Base-by-base conservation (phyloP, 2,888 invertebrate genomes). In the Pyralis farinalis region DNA sequence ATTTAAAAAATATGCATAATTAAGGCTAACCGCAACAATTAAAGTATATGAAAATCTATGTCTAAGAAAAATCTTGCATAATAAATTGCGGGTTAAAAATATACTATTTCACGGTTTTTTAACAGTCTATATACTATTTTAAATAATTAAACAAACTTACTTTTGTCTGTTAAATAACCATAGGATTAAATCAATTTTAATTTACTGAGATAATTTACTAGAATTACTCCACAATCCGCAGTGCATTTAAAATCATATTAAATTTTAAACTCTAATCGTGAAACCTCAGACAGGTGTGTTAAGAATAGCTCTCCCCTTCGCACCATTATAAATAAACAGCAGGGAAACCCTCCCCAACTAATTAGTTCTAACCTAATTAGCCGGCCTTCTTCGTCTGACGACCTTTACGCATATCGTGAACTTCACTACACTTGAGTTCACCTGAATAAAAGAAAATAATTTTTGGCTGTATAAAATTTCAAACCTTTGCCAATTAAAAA, bases 331-430 rank as follows among this genome's bases (percentile, higher is more conserved):
- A 66, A 71, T 63, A 63, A 68, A 65, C 60, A 57, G 43, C 40
- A 53, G 62, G 52, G 66, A 68, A 65, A 67, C 63, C 73, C 63
- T 56, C 61, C 63, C 61, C 35, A 49, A 53, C 66, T 76, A 77
- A 80, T 82, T 82, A 79, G 59, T 82, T 79, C 79, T 82, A 81
- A 80, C 79, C 82, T 78, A 80, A 80, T 82, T 82, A 79, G 63
- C 58, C 46, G 53, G 57, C 67, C 62, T 65, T 61, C 64, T 63
- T 59, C 44, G 36, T 11, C 39, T 39, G 30, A 25, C 61, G 62
- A 58, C 67, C 67, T 67, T 68, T 62, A 49, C 53, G 32, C 43
- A 40, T 36, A 43, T 16, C 37, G 37, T 30, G 22, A 30, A 37
- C 32, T 38, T 30, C 30, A 22, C 25, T 22, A 39, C 42, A 40